These are phyloP conservation scores for Camelus bactrianus DNA, from an alignment of 2,113 vertebrate genomes.

Conservation along the genomic window DNA sequence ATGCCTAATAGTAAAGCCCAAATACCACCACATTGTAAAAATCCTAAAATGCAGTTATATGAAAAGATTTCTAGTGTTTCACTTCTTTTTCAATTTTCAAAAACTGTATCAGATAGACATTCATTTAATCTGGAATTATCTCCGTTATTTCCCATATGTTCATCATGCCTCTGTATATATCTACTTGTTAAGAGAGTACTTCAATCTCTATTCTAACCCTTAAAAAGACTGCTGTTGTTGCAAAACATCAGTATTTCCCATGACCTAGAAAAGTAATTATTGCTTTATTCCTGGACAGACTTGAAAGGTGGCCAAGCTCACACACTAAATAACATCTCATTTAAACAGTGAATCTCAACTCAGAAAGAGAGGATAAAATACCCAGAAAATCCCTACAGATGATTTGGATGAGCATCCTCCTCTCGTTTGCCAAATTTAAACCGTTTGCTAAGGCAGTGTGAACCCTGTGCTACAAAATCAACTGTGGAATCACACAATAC, in stretches of 20 bases:
- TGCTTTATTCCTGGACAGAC: background rate
- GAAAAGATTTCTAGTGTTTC: background rate
- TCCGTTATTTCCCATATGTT: background rate
- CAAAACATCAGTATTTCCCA: background rate
- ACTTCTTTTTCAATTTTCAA: background rate
- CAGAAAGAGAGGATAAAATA: background rate
- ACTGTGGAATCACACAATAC: background rate
- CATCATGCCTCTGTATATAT: background rate
- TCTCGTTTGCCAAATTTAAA: background rate
- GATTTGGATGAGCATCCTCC: background rate
- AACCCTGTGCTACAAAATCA: background rate
- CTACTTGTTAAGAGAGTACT: background rate
- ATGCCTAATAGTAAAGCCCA: background rate
- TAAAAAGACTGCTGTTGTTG: background rate
- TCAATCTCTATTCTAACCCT: background rate
- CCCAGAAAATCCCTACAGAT: background rate
- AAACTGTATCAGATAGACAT: background rate
- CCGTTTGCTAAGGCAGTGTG: background rate
- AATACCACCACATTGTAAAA: background rate
- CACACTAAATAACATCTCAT: background rate
- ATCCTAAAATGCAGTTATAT: background rate
- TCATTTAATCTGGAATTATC: slow-evolving; percentile 23
- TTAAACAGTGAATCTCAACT: background rate
- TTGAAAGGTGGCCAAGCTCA: background rate
- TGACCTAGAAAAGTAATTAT: background rate